Conservation (phyloP, 2,113 vertebrate genomes). For the Lycaon pictus region DNA sequence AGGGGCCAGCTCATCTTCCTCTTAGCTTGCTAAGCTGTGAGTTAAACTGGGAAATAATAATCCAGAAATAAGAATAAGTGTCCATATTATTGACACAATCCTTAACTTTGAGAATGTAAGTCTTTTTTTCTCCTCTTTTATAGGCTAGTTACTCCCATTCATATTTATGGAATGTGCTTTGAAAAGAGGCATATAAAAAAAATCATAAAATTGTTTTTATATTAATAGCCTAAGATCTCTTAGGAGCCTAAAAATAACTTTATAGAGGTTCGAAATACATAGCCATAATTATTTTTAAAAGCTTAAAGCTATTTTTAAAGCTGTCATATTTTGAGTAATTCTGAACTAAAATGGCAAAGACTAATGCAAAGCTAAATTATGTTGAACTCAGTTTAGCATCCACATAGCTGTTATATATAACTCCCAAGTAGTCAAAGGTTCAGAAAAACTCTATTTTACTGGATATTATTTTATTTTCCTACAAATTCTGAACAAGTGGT, state of each 20-base stretch:
- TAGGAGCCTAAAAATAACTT: conserved; percentile 59
- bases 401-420: background rate
- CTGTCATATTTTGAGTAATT: conserved; percentile 61
- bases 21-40: background rate
- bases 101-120: conserved; percentile 15
- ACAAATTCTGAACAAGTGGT: background rate
- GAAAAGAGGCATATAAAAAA: conserved; percentile 48
- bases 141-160: background rate
- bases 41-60: background rate
- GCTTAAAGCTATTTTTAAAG: conserved; percentile 52
- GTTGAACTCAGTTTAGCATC: conserved; percentile 33
- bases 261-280: conserved; percentile 46
- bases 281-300: conserved; percentile 70
- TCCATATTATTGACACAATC: background rate
- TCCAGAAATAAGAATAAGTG: background rate
- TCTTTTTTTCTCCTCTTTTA: background rate
- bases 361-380: conserved; percentile 18
- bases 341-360: conserved; percentile 47
- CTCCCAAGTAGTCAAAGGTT: background rate
- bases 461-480: background rate
- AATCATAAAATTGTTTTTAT: conserved; percentile 7
- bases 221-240: conserved; percentile 47
- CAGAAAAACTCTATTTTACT: background rate
- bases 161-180: conserved; percentile 55
- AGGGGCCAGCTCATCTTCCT: background rate